These are phyloP conservation scores for Chelonus insularis DNA, from an alignment of 1,140 invertebrate species.

Conservation along the genomic window DNA sequence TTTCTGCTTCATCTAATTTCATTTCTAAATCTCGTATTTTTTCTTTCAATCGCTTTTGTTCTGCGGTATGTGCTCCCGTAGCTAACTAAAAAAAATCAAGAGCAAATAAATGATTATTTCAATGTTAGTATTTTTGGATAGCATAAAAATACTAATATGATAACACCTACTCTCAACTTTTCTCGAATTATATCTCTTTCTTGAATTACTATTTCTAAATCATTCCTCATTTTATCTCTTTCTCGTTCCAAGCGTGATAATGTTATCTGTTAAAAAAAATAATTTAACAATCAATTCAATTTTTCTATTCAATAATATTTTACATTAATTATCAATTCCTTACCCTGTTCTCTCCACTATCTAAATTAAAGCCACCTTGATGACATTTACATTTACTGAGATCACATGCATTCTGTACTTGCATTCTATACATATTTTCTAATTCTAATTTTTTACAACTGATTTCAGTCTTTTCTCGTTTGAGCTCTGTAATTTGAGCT, in stretches of 20 bases:
- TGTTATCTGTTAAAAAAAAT: conserved; percentile 38
- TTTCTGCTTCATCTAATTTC: conserved; percentile 48
- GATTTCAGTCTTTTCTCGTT: conserved; percentile 55
- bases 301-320: too few relatives aligned
- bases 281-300: conserved; percentile 18
- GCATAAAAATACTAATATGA: too few relatives aligned
- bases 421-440: conserved; percentile 49
- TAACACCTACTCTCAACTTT: conserved; percentile 62
- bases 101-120: too few relatives aligned
- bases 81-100: conserved; percentile 52
- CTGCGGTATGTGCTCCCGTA: conserved; percentile 59
- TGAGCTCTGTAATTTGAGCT: conserved; percentile 47
- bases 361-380: too few relatives aligned
- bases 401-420: too few relatives aligned
- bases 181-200: conserved; percentile 62
- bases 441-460: conserved; percentile 55
- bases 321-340: too few relatives aligned
- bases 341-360: too few relatives aligned
- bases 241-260: conserved; percentile 60
- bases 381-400: too few relatives aligned
- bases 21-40: conserved; percentile 46
- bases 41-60: conserved; percentile 50
- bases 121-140: too few relatives aligned
- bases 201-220: conserved; percentile 60
- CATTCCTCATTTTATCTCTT: conserved; percentile 59